Evolutionary conservation across 1,140 invertebrate genomes (phyloP).

Genomic region (Caenorhabditis briggsae): DNA sequence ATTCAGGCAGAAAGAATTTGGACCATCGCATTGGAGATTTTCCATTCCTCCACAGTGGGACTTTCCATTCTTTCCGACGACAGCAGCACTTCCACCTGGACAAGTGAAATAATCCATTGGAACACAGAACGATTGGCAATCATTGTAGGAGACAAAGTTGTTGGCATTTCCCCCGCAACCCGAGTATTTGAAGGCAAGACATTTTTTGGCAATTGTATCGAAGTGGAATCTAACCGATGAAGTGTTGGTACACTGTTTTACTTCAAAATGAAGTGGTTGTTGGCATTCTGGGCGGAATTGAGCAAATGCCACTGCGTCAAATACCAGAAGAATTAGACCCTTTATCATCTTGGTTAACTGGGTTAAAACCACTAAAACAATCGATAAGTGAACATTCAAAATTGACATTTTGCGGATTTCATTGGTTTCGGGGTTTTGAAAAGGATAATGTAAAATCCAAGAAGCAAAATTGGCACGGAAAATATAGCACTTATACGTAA

Average conservation of each 20-base stretch:
- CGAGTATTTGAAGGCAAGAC: slow-evolving; percentile 63
- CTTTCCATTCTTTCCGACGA: slow-evolving; percentile 9
- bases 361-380: no score
- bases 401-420: background rate
- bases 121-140: slow-evolving; percentile 60
- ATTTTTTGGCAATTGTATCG: slow-evolving; percentile 46
- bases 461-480: background rate
- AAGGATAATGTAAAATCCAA: background rate
- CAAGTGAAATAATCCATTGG: slow-evolving; percentile 59
- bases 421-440: background rate
- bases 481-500: background rate
- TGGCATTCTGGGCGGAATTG: slow-evolving; percentile 27
- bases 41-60: slow-evolving; percentile 33
- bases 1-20: slow-evolving; percentile 38
- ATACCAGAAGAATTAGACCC: background rate
- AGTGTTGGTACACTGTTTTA: slow-evolving; percentile 38
- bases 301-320: background rate
- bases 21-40: slow-evolving; percentile 5
- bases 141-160: slow-evolving; percentile 62
- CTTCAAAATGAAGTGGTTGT: slow-evolving; percentile 20
- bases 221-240: slow-evolving; percentile 41
- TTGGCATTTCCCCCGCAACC: slow-evolving; percentile 69
- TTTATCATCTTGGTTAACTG: slow-evolving; percentile 43
- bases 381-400: background rate
- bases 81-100: slow-evolving; percentile 1